Base-by-base conservation (phyloP, 2,797 vertebrate genomes). In the Lacerta agilis region DNA sequence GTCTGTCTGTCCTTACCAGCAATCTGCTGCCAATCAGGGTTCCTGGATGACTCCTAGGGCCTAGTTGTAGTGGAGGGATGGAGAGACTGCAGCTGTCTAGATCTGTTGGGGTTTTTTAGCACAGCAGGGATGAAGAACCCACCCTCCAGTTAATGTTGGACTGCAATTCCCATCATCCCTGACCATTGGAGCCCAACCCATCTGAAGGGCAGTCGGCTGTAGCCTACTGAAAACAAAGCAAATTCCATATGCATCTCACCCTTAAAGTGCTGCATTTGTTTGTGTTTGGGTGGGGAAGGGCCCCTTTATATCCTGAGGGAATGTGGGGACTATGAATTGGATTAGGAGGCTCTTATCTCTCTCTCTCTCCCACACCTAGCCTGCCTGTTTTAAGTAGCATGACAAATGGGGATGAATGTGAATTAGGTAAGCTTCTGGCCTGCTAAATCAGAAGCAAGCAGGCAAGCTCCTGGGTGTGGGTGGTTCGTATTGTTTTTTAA, bases 351-450 rank as follows among this genome's bases (percentile, higher is more conserved):
- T 85, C 72, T 78, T 85, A 78, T 85, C 83, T 82, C 38, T 69
- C 49, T 69, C 49, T 55, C 49, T 55, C 49, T 29, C 5, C 64
- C 79, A 36, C 49, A 82, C 41, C 25, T 41, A 72, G 79, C 36
- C 64, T 66, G 79, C 36, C 85, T 83, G n/a, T 41, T 79, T 83
- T 38, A 77, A 79, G 83, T 20, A 79, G 38, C 73, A 79, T 79
- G 86, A 79, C 41, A 73, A 73, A 90, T 27, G n/a, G 23, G 36
- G 81, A 75, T 80, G 76, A 87, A 67, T 67, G 69, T 33, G 76
- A 87, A 84, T 84, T 69, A 84, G 76, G 79, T 36, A 33, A 29
- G 58, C 66, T 43, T 82, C 45, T n/a, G 43, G 61, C 25, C 1
- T 2, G 78, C 69, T 81, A 87, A 92, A 92, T 33, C 36, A n/a